phyloP scores from a whole-genome alignment of 2,113 vertebrate species.

The Stomatorhinus ivindoensis region DNA sequence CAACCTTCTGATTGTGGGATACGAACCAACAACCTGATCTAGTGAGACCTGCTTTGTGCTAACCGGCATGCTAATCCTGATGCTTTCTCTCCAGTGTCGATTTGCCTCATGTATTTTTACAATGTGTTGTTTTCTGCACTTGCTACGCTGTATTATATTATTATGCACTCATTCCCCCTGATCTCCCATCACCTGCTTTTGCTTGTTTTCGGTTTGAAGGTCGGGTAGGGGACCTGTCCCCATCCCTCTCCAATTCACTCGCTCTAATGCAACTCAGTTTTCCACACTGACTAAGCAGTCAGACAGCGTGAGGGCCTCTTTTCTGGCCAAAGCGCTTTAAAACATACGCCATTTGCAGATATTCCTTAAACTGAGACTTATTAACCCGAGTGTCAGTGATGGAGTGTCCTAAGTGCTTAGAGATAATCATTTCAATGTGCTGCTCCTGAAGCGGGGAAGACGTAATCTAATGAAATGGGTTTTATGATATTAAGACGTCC shows the following conservation, averaged over 20 bases:
- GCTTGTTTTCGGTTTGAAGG: not conserved
- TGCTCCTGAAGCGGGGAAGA: not conserved
- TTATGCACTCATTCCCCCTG: not conserved
- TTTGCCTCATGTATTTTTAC: not conserved
- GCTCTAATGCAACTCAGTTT: not conserved
- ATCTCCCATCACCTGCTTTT: not conserved
- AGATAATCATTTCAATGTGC: not conserved
- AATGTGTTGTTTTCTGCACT: not conserved
- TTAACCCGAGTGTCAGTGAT: not conserved
- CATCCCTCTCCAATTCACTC: not conserved
- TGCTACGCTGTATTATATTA: not conserved
- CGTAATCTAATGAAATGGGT: not conserved
- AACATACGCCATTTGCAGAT: not conserved
- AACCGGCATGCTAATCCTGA: not conserved
- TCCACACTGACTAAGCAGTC: not conserved
- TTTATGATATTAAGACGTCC: not conserved
- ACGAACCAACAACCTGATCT: not conserved
- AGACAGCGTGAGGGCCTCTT: not conserved
- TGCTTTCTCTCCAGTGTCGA: slow-evolving; percentile 6
- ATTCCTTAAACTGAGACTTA: not conserved
- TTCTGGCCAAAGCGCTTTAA: not conserved
- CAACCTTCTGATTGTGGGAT: not conserved
- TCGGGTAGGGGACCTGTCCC: not conserved
- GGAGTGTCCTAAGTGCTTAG: not conserved
- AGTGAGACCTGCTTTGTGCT: not conserved